A percentile compares a stretch with the other conserved stretches of the same genome.
Evolutionary conservation across 2,113 vertebrate genomes (phyloP).

Genomic region (Talpa occidentalis): DNA sequence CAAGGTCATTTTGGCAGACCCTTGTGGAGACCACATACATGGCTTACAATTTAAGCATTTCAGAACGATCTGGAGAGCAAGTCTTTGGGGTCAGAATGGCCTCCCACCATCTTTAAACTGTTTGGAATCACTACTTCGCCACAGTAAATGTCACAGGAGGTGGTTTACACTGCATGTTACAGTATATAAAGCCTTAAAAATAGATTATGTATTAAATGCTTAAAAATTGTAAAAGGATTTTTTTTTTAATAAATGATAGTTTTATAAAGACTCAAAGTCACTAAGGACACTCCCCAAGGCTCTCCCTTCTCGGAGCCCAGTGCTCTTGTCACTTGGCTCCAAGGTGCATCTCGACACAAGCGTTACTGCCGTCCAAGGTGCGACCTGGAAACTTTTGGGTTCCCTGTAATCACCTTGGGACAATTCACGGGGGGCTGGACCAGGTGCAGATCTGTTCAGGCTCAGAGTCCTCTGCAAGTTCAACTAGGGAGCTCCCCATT

Average conservation of each 20-base stretch:
- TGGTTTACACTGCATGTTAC: conserved; percentile 20
- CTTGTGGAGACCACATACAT: not conserved
- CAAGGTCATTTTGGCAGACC: conserved; percentile 21
- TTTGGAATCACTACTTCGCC: not conserved
- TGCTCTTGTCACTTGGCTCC: not conserved
- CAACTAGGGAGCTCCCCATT: too few species aligned
- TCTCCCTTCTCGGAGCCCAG: not conserved
- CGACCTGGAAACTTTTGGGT: not conserved
- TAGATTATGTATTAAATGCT: not conserved
- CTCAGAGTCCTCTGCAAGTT: not conserved
- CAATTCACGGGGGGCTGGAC: too few species aligned
- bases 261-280: not conserved
- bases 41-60: not conserved
- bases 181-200: not conserved
- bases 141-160: not conserved
- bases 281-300: not conserved
- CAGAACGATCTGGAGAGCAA: not conserved
- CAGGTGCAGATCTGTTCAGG: not conserved
- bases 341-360: not conserved
- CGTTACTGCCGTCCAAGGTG: not conserved
- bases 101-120: conserved; percentile 5
- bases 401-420: not conserved
- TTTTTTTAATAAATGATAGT: not conserved
- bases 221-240: not conserved
- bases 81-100: not conserved